These are phyloP conservation scores for Chaitophorus viminalis DNA, from an alignment of 2,888 invertebrate genomes.

Conservation along the genomic window DNA sequence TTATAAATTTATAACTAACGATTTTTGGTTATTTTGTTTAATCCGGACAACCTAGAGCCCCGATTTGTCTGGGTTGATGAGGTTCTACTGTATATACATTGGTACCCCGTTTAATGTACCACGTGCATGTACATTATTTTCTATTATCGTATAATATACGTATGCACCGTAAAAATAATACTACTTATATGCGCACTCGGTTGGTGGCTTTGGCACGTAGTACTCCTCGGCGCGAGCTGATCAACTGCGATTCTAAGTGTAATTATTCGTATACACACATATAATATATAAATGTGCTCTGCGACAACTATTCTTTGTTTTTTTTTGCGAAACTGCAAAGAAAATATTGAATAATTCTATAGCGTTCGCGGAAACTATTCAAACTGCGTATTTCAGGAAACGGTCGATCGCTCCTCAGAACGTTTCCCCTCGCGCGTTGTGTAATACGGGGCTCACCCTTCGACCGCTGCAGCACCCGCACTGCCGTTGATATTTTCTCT, in stretches of 20 bases:
- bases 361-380: background rate
- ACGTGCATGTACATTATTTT: background rate
- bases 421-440: background rate
- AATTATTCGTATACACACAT: too few relatives aligned
- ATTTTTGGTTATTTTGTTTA: too few relatives aligned
- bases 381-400: constrained; percentile 19
- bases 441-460: constrained; percentile 1
- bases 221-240: background rate
- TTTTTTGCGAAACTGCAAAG: background rate
- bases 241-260: background rate
- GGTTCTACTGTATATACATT: too few relatives aligned
- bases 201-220: background rate
- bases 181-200: background rate
- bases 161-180: background rate
- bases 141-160: too few relatives aligned
- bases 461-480: background rate
- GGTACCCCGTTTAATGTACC: too few relatives aligned
- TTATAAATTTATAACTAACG: too few relatives aligned
- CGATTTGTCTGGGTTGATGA: too few relatives aligned
- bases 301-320: background rate
- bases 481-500: constrained; percentile 32
- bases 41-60: too few relatives aligned
- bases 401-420: background rate
- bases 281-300: too few relatives aligned
- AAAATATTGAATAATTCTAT: too few relatives aligned